These are phyloP conservation scores for Iguana delicatissima DNA, from an alignment of 2,797 vertebrate species.

Conservation along the genomic window DNA sequence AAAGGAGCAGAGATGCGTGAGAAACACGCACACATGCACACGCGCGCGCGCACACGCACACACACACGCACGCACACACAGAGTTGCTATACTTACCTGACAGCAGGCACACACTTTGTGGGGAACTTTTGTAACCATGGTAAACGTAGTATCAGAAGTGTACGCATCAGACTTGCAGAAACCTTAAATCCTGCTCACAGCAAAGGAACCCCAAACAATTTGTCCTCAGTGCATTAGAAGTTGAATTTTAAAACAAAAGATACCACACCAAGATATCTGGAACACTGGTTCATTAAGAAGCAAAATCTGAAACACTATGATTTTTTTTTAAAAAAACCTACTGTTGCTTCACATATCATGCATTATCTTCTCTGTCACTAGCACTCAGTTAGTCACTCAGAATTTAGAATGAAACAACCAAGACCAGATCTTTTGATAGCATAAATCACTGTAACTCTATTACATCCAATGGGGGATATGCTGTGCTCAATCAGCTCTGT, in stretches of 20 bases:
- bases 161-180: conserved; percentile 60
- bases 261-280: conserved; percentile 21
- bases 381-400: not conserved
- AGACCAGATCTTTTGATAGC: conserved; percentile 3
- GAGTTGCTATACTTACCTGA: conserved; percentile 48
- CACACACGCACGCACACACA: not conserved
- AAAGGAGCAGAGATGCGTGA: conserved; percentile 68
- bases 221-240: conserved; percentile 48
- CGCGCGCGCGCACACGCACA: conserved; percentile 5
- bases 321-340: not conserved
- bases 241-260: conserved; percentile 21
- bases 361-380: conserved; percentile 10
- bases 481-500: not conserved
- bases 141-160: conserved; percentile 58
- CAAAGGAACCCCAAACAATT: conserved; percentile 41
- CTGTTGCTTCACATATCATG: not conserved
- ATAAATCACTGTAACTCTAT: conserved; percentile 13
- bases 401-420: conserved; percentile 12
- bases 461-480: not conserved
- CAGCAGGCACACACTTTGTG: conserved; percentile 59
- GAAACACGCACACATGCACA: conserved; percentile 45
- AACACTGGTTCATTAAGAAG: conserved; percentile 21
- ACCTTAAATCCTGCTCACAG: conserved; percentile 59
- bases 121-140: conserved; percentile 58
- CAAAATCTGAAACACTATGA: conserved; percentile 1